These are phyloP conservation scores for Microtus montanus DNA, from an alignment of 2,113 vertebrate genomes.

Conservation along the genomic window DNA sequence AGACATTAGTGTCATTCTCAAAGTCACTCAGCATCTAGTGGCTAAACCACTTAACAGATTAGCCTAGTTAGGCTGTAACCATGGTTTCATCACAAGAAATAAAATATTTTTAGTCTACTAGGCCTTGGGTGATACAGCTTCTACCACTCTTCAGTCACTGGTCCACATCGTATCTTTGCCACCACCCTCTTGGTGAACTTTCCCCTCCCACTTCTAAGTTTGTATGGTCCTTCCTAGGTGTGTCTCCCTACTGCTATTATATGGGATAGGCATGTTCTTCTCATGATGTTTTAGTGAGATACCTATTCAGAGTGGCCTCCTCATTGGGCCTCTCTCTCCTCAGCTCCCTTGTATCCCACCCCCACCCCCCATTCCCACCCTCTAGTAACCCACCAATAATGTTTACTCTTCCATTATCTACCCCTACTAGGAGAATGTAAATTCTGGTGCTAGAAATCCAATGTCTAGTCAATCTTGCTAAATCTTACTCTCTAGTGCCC, in stretches of 20 bases:
- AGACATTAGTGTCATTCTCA: background rate
- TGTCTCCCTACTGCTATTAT: background rate
- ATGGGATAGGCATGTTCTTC: too few species aligned
- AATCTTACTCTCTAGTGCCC: background rate
- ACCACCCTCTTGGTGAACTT: background rate
- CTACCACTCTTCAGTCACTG: background rate
- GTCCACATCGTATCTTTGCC: background rate
- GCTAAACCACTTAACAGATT: background rate
- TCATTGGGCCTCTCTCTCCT: background rate
- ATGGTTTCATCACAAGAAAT: background rate
- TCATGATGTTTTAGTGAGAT: background rate
- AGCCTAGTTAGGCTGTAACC: background rate
- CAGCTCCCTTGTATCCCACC: background rate
- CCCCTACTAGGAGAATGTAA: background rate
- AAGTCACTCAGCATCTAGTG: background rate
- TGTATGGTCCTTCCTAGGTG: background rate
- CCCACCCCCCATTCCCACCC: accelerated
- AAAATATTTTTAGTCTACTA: background rate
- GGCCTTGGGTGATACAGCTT: background rate
- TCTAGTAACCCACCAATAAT: background rate
- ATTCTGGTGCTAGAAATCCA: background rate
- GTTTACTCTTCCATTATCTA: background rate
- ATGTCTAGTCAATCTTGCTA: background rate
- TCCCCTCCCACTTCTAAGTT: background rate
- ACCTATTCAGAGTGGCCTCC: too few species aligned